Evolutionary conservation across 2,888 invertebrate genomes (phyloP), one percentile per base, ranked within the genome.

Genomic region (Nomada hirtipes): DNA sequence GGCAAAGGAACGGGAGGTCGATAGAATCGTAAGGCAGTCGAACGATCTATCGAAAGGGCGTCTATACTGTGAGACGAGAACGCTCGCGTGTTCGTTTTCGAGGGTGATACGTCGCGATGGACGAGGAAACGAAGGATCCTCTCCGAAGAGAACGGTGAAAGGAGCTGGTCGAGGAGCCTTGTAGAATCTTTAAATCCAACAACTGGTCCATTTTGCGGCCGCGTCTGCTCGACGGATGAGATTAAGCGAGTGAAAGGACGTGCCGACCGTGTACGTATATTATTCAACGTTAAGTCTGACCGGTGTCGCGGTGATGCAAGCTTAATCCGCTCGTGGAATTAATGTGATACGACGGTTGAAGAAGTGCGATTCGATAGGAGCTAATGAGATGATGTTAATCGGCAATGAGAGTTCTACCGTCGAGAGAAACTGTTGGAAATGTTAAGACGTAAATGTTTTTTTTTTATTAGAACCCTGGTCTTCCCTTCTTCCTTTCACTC

Each of bases 191-290:
- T 60, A 55, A 69, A 80, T 63, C 47, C 74, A 44, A 44, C 76
- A 86, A 84, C 76, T 87, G 82, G 80, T 83, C 72, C 77, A 82
- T 71, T 76, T 57, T 36, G 65, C 36, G 60, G 55, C 59, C 36
- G 44, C 52, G 59, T 68, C 53, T 76, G 50, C 71, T 60, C 55
- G 59, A 52, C 60, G 69, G 78, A 52, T 63, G 70, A 81, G 76
- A 85, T 79, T 85, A 77, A 85, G 57, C 70, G 71, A 69, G 90
- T 89, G 90, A 90, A 90, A 90, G 90, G 90, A 88, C 70, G 78
- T 55, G 79, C 55, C 57, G 69, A 61, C 64, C 67, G 78, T 78
- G 70, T 64, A 55, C 7, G n/a, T 26, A 18, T 26, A 68, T 79
- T 79, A 75, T 60, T 72, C 50, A 18, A 29, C 64, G n/a, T 59